phyloP scores from a whole-genome alignment of 1,140 invertebrate genomes.

The Conus ventricosus region DNA sequence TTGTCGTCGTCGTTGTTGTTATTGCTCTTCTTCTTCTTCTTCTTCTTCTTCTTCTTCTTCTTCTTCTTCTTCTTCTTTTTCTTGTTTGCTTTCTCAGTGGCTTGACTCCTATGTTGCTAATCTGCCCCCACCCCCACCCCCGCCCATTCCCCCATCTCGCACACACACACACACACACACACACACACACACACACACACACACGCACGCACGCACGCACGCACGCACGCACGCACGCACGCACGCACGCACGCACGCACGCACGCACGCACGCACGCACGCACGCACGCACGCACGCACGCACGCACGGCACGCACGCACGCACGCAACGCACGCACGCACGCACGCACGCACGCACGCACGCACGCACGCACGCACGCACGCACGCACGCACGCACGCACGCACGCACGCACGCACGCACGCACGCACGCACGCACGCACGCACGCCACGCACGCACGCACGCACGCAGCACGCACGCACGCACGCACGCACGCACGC shows the following conservation, averaged over 20 bases:
- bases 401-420: too few species aligned
- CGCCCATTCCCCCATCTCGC: not conserved
- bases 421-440: not conserved
- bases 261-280: too few species aligned
- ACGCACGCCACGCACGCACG: not conserved
- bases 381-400: too few species aligned
- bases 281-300: too few species aligned
- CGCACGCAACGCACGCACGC: conserved; percentile 2
- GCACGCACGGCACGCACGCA: too few species aligned
- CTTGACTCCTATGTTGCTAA: not conserved
- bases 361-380: too few species aligned
- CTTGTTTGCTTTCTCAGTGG: not conserved
- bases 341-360: too few species aligned
- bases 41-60: not conserved
- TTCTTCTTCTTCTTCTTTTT: not conserved
- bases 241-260: not conserved
- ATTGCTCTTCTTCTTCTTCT: too few species aligned
- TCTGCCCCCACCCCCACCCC: not conserved
- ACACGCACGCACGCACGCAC: not conserved
- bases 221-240: not conserved
- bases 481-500: not conserved
- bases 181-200: not conserved
- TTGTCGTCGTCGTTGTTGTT: too few species aligned
- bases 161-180: not conserved
- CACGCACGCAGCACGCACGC: not conserved